Evolutionary conservation across 2,888 invertebrate genomes (phyloP).

Genomic region (Agapostemon virescens): DNA sequence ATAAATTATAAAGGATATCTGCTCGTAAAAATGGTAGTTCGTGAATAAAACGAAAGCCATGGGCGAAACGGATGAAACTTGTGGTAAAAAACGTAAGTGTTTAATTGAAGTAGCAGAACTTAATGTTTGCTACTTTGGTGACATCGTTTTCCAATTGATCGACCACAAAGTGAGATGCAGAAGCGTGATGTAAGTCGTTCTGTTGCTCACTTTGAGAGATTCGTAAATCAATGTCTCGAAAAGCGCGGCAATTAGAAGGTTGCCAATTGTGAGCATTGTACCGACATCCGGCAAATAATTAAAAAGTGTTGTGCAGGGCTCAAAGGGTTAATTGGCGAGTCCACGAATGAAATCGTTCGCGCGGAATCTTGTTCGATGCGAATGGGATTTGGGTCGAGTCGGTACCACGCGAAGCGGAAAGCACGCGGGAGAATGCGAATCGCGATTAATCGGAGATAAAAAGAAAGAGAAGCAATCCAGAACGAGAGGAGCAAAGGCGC

Average conservation of each 20-base stretch:
- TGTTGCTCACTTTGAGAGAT: background rate
- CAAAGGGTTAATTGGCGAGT: background rate
- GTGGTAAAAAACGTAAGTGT: too few relatives aligned
- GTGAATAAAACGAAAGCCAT: too few relatives aligned
- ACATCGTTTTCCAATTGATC: too few relatives aligned
- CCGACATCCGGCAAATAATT: background rate
- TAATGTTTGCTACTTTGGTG: too few relatives aligned
- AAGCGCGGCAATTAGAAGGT: background rate
- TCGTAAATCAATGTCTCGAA: background rate
- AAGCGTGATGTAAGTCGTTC: too few relatives aligned
- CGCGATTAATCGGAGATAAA: background rate
- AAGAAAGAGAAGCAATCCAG: background rate
- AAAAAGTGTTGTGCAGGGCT: background rate
- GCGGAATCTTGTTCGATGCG: background rate
- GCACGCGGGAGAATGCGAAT: background rate
- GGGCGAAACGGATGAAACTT: too few relatives aligned
- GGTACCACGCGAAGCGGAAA: background rate
- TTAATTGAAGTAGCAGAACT: too few relatives aligned
- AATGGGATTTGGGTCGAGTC: constrained; percentile 1
- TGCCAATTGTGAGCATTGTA: background rate
- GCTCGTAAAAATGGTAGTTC: too few relatives aligned
- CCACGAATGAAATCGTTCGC: background rate
- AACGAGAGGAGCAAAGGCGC: background rate
- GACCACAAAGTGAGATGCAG: too few relatives aligned
- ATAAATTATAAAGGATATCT: too few relatives aligned